A percentile compares a stretch with the other conserved stretches of the same genome.
Conservation (phyloP, 2,888 invertebrate genomes). For the Drosophila longiperda region DNA sequence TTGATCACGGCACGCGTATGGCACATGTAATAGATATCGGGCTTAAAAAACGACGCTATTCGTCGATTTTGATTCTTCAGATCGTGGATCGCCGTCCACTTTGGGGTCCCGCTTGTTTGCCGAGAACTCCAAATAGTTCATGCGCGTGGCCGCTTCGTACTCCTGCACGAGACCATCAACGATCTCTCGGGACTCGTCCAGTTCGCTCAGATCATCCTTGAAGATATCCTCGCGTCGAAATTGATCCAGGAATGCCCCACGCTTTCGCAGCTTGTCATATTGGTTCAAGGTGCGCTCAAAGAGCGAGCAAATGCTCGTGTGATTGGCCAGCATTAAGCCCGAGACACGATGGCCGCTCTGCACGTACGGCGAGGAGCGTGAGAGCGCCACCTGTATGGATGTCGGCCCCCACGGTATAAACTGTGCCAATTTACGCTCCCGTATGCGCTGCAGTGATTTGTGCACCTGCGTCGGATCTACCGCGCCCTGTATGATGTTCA, state of each 20-base stretch:
- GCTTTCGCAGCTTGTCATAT: constrained; percentile 97
- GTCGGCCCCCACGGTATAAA: constrained; percentile 99
- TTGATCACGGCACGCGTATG: constrained; percentile 50
- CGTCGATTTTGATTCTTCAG: constrained; percentile 42
- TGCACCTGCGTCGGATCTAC: constrained; percentile 99
- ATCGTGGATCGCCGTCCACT: constrained; percentile 20
- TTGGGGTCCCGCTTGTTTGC: constrained; percentile 31
- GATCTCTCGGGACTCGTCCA: constrained; percentile 95
- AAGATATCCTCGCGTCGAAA: constrained; percentile 98
- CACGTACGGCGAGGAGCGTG: constrained; percentile 97
- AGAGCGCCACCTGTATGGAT: constrained; percentile 98
- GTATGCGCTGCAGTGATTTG: constrained; percentile 97
- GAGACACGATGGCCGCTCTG: constrained; percentile 98
- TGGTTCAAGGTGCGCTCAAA: constrained; percentile 96
- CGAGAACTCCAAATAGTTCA: constrained; percentile 90
- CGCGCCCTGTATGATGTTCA: constrained; percentile 99
- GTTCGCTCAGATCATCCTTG: constrained; percentile 94
- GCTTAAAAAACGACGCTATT: constrained; percentile 1
- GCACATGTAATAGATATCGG: neutral
- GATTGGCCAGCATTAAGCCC: constrained; percentile 99
- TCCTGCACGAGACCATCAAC: constrained; percentile 97
- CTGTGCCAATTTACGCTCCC: constrained; percentile 97
- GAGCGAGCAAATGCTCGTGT: constrained; percentile 98
- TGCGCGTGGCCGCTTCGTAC: constrained; percentile 96
- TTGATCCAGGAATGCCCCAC: constrained; percentile 98